A percentile compares a stretch with the other conserved stretches of the same genome.
These are phyloP conservation scores for Forpus xanthops DNA, from an alignment of 2,797 vertebrate genomes.

Conservation along the genomic window DNA sequence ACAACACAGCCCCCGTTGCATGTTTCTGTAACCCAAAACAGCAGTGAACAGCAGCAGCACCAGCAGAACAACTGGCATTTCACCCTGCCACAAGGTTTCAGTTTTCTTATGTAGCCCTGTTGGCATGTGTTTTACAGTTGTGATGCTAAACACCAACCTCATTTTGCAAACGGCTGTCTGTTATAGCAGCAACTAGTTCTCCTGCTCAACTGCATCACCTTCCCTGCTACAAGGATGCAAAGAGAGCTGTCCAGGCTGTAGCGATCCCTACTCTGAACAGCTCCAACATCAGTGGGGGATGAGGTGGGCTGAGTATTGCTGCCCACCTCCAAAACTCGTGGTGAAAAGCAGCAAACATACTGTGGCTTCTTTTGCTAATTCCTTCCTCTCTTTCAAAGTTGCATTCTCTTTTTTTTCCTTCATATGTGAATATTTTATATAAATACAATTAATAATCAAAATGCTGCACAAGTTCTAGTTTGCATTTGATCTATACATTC, in stretches of 20 bases:
- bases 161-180: neutral
- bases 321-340: neutral
- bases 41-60: slow-evolving; percentile 41
- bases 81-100: neutral
- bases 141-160: neutral
- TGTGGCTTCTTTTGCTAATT: neutral
- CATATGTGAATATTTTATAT: neutral
- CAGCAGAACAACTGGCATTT: neutral
- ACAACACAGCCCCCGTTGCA: slow-evolving; percentile 15
- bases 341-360: neutral
- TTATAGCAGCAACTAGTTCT: neutral
- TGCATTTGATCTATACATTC: neutral
- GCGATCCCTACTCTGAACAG: neutral
- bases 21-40: slow-evolving; percentile 58
- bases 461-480: neutral
- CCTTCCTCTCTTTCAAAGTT: neutral
- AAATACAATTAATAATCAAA: neutral
- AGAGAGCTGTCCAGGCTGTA: neutral
- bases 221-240: neutral
- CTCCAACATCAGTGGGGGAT: neutral
- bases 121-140: rapidly evolving
- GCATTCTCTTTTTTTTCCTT: neutral
- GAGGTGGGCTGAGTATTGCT: neutral
- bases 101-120: neutral
- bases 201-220: neutral